Base-by-base conservation (phyloP, 1,140 invertebrate genomes). In the Papilio glaucus region DNA sequence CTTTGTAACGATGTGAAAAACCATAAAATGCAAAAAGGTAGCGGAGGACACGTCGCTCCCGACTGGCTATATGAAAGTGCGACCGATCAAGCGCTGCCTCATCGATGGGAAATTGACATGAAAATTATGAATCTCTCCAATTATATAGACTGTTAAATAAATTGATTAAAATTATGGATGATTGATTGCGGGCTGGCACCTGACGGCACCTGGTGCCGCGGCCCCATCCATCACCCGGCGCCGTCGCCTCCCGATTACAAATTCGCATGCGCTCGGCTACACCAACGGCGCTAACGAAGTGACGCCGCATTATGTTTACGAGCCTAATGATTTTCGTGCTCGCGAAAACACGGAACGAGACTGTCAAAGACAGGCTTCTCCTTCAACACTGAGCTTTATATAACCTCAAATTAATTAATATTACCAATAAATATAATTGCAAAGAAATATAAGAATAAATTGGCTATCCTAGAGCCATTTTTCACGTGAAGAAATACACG, bases 81-180 rank as follows among this genome's bases (percentile, higher is more conserved):
- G 4, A 26, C 26, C 67, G 42, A 49, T 29, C 45, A 18, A 53
- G 42, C 26, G 29, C 45, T 29, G 18, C 67, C 21, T 49, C 73
- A 29, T 72, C 65, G 65, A 42, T 39, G 62, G 60, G 39, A 62
- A 63, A 74, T 74, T 49, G 72, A 74, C 39, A 74, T 57, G 68
- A 53, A 74, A 63, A 70, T 67, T 73, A 78, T 74, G 67, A 74
- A 74, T 74, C 71, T 74, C 62, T 74, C 75, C 76, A 80, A 80
- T 82, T 84, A 82, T 80, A 85, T 80, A 83, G 79, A 79, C 77
- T 77, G 76, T 75, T 75, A 79, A 78, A 79, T 82, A 85, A 84
- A 86, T 88, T 85, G 83, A 86, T 88, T 86, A 83, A 88, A 88
- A 82, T 65, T 80, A 73, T 76, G 75, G 65, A 72, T 87, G 86